A percentile compares a stretch with the other conserved stretches of the same genome.
Evolutionary conservation across 2,113 vertebrate genomes (phyloP).

Genomic region (Alethe diademata): DNA sequence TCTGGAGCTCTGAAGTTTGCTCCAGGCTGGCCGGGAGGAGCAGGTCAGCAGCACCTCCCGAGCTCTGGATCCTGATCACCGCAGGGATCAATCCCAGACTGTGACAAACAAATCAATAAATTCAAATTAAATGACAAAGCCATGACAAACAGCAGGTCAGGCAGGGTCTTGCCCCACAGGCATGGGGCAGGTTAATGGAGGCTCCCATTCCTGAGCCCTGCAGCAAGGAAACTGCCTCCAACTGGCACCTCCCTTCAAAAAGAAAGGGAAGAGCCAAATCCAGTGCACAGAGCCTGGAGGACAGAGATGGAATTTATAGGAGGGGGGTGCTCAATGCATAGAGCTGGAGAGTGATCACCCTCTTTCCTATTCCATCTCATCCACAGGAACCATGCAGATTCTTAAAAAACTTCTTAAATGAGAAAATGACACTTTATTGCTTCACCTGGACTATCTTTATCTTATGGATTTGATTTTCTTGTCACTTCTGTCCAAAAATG

Average conservation of each 20-base stretch:
- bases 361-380: neutral
- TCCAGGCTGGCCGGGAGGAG: neutral
- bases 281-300: neutral
- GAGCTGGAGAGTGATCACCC: neutral
- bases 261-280: neutral
- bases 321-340: neutral
- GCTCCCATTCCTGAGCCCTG: neutral
- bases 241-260: rapidly evolving
- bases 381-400: neutral
- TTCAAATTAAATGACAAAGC: neutral
- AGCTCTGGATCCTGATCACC: rapidly evolving
- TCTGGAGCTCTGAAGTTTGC: neutral
- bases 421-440: neutral
- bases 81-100: rapidly evolving
- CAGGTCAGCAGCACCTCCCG: rapidly evolving
- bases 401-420: neutral
- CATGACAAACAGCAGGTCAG: neutral
- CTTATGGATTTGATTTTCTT: neutral
- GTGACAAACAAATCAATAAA: neutral
- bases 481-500: neutral
- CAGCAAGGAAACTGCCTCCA: neutral
- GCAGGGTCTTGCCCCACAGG: neutral
- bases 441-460: neutral
- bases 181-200: neutral
- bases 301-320: neutral